Evolutionary conservation across 2,113 vertebrate genomes (phyloP).

Genomic region (Chitala chitala): DNA sequence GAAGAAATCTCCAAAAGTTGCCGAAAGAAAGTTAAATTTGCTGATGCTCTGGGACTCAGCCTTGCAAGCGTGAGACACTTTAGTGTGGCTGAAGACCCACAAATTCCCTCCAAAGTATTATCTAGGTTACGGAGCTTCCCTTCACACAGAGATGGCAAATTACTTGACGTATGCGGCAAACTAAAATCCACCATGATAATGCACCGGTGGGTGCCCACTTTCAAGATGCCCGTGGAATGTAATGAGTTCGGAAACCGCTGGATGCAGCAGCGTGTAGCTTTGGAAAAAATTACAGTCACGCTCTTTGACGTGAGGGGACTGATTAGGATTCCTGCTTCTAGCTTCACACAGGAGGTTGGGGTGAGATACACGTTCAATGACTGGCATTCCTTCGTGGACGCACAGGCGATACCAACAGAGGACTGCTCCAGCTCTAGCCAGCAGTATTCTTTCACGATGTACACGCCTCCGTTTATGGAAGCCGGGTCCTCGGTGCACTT

Average conservation of each 20-base stretch:
- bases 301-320: slow-evolving; percentile 63
- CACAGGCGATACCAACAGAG: slow-evolving; percentile 47
- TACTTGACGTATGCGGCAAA: slow-evolving; percentile 33
- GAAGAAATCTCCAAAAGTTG: slow-evolving; percentile 38
- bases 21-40: slow-evolving; percentile 82
- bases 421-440: slow-evolving; percentile 32
- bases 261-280: slow-evolving; percentile 56
- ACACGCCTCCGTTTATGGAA: slow-evolving; percentile 62
- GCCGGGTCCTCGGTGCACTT: slow-evolving; percentile 65
- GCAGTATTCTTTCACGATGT: slow-evolving; percentile 68
- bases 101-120: slow-evolving; percentile 68
- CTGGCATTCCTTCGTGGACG: slow-evolving; percentile 76
- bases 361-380: slow-evolving; percentile 83
- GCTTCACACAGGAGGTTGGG: slow-evolving; percentile 51
- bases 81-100: slow-evolving; percentile 73
- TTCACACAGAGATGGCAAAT: slow-evolving; percentile 38
- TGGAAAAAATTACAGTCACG: slow-evolving; percentile 58
- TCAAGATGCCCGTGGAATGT: slow-evolving; percentile 42
- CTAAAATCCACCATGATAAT: slow-evolving; percentile 29
- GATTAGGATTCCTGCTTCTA: slow-evolving; percentile 51
- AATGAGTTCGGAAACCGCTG: slow-evolving; percentile 46
- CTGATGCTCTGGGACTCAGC: slow-evolving; percentile 75
- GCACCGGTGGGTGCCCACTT: slow-evolving; percentile 45
- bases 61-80: slow-evolving; percentile 82
- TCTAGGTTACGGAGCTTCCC: slow-evolving; percentile 64